phyloP scores from a whole-genome alignment of 1,140 invertebrate genomes.

The Atta cephalotes region DNA sequence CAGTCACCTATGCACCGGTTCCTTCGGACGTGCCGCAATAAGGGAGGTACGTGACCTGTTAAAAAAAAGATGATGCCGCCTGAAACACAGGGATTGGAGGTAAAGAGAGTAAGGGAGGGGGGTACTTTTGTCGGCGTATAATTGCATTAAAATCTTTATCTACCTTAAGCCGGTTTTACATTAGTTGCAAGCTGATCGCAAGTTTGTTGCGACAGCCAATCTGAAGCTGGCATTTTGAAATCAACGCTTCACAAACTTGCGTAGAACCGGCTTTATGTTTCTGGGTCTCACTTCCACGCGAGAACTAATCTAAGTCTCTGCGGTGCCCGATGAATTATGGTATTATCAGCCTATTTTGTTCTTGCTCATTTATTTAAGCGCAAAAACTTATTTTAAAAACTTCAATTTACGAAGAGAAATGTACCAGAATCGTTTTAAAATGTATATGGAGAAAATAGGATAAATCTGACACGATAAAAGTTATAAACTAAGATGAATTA shows the following conservation, averaged over 20 bases:
- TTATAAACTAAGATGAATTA: background rate
- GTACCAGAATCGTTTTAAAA: background rate
- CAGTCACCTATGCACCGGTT: conserved; percentile 72
- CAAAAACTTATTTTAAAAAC: background rate
- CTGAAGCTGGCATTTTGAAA: no score
- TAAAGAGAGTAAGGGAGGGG: background rate
- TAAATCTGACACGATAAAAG: background rate
- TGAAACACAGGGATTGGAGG: background rate
- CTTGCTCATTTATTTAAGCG: conserved; percentile 13
- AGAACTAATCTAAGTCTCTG: background rate
- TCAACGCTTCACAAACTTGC: no score
- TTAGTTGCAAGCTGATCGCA: no score
- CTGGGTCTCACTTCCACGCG: conserved; percentile 53
- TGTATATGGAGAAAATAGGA: background rate
- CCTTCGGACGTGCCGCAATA: conserved; percentile 66
- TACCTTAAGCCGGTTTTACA: background rate
- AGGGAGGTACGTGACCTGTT: conserved; percentile 68
- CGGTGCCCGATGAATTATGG: conserved; percentile 19
- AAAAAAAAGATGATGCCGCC: conserved; percentile 21
- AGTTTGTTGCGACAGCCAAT: no score
- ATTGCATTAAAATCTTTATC: conserved; percentile 57
- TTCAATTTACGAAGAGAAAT: background rate
- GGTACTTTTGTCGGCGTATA: conserved; percentile 66
- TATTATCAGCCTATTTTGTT: conserved; percentile 54
- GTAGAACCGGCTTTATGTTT: background rate